These are phyloP conservation scores for Prunella strophiata DNA, from an alignment of 2,797 vertebrate genomes.

Conservation along the genomic window DNA sequence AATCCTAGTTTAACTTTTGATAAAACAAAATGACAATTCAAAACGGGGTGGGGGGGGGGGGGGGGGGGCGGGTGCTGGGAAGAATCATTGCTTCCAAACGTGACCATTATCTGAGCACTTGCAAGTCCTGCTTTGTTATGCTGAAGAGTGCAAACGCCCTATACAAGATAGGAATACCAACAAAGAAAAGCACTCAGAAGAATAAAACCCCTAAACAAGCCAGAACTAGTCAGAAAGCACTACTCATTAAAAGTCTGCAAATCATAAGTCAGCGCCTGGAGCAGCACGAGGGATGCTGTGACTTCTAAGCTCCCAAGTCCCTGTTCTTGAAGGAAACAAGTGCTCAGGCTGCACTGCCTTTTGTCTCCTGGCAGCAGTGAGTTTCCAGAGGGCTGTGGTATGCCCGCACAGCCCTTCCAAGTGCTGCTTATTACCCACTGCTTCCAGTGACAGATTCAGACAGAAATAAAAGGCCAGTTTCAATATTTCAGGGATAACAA, in stretches of 20 bases:
- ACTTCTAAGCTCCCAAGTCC: constrained; percentile 12
- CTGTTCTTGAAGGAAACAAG: neutral
- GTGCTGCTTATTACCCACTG: neutral
- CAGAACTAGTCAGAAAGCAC: neutral
- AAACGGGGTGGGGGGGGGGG: neutral
- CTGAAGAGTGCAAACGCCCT: neutral
- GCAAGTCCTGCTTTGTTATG: neutral
- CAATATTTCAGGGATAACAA: neutral
- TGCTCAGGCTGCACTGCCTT: neutral
- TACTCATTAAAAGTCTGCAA: constrained; percentile 20
- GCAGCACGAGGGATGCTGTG: constrained; percentile 17
- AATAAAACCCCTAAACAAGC: neutral
- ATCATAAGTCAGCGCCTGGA: neutral
- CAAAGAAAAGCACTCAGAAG: neutral
- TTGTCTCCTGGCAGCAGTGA: neutral
- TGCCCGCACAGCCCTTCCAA: neutral
- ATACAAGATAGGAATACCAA: neutral
- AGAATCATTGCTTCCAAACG: neutral
- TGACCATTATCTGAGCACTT: neutral
- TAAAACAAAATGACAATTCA: constrained; percentile 31
- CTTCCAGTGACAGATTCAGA: neutral
- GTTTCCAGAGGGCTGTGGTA: neutral
- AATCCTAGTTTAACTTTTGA: constrained; percentile 16
- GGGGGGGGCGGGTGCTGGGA: neutral
- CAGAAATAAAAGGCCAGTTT: neutral